Base-by-base conservation (phyloP, 2,888 invertebrate genomes). In the Brassicogethes aeneus region DNA sequence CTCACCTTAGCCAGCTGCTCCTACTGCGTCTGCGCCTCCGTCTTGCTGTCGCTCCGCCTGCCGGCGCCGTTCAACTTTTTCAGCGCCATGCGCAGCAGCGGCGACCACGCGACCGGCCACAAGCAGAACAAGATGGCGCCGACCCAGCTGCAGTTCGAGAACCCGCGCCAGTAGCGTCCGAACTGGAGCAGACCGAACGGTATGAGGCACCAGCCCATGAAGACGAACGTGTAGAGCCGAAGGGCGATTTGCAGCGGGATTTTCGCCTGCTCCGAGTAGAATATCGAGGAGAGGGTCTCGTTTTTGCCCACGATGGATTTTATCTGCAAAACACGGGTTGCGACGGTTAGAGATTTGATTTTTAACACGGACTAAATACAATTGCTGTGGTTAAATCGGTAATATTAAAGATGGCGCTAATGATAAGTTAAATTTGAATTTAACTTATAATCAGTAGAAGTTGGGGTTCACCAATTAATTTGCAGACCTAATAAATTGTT, bases 201-300 rank as follows among this genome's bases (percentile, higher is more conserved):
- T 7, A 79, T 70, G 33, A 90, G 66, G 53, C 84, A 83, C 76
- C 85, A 91, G 5, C 90, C 89, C 82, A 91, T 86, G 53, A 85
- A 86, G 5, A 86, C 71, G 33, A 85, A 75, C 0, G 88, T 83
- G 59, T 90, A 90, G 0, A 77, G 55, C 60, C 85, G 84, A 1
- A 84, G 66, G 2, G 84, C 23, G 0, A 77, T 52, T 62, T 80
- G 80, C 2, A 77, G 58, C 0, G 76, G 32, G 3, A 70, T 59
- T 40, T 72, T 71, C 0, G 72, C 55, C 0, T 54, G 40, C 0
- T 59, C 55, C 16, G 66, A 66, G 1, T 65, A 56, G 55, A 79
- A 69, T 29, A 77, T 57, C 2, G 59, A 55, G 7, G 71, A 60
- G 35, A 79, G 70, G 1, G 66, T 55, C 46, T 68, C 62, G 32